Conservation (phyloP, 1,140 invertebrate genomes). For the Anastatus disparis region DNA sequence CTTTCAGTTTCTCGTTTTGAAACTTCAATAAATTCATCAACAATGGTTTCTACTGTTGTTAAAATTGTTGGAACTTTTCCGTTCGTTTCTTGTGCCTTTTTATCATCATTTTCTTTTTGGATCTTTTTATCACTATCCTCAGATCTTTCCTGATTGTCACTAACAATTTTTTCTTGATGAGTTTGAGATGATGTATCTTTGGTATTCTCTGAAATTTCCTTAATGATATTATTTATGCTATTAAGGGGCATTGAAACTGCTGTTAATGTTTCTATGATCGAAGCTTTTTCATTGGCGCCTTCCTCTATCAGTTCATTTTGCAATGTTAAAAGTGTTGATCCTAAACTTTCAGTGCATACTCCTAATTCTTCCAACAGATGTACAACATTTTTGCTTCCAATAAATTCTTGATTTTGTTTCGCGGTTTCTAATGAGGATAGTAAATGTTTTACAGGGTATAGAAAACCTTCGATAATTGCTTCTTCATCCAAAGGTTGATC, state of each 20-base stretch:
- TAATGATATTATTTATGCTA: slow-evolving; percentile 48
- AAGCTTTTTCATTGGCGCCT: slow-evolving; percentile 47
- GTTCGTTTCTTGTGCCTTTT: slow-evolving; percentile 7
- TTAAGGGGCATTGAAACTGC: slow-evolving; percentile 54
- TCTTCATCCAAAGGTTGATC: slow-evolving; percentile 57
- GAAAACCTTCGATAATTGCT: slow-evolving; percentile 59
- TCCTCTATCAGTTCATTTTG: slow-evolving; percentile 45
- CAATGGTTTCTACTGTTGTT: slow-evolving; percentile 51
- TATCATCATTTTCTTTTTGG: background rate
- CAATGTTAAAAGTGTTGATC: slow-evolving; percentile 43
- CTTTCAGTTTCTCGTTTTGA: slow-evolving; percentile 55
- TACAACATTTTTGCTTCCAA: slow-evolving; percentile 24
- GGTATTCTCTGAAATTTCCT: slow-evolving; percentile 13
- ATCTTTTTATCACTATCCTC: background rate
- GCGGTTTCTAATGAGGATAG: slow-evolving; percentile 49
- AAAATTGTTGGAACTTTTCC: slow-evolving; percentile 43
- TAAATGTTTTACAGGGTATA: slow-evolving; percentile 58
- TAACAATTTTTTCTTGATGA: background rate
- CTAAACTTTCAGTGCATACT: slow-evolving; percentile 47
- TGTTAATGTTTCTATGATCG: slow-evolving; percentile 56
- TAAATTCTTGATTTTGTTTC: slow-evolving; percentile 12
- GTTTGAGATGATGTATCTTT: background rate
- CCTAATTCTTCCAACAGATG: slow-evolving; percentile 46
- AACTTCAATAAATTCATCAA: slow-evolving; percentile 58
- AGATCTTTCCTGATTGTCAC: background rate